A percentile compares a stretch with the other conserved stretches of the same genome.
phyloP scores from a whole-genome alignment of 2,888 invertebrate genomes.

The Sesamia inferens region DNA sequence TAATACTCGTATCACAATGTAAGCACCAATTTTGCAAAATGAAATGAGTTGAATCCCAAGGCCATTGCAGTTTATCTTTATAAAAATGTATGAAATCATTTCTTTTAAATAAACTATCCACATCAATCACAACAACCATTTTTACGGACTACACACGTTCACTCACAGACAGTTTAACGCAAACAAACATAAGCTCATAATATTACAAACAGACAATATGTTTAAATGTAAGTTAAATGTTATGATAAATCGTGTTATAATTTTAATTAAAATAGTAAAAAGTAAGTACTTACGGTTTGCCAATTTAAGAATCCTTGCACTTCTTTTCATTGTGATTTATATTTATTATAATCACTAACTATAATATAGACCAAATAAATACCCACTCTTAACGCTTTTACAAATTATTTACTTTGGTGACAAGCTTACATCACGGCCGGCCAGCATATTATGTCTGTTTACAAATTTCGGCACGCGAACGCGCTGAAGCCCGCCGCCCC shows the following conservation, averaged over 20 bases:
- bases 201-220: conserved; percentile 29
- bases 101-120: conserved; percentile 44
- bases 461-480: too few species aligned
- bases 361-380: conserved; percentile 26
- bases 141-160: conserved; percentile 43
- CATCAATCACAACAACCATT: conserved; percentile 48
- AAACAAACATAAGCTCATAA: conserved; percentile 41
- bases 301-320: conserved; percentile 51
- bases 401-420: too few species aligned
- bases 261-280: conserved; percentile 40
- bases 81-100: conserved; percentile 46
- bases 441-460: too few species aligned
- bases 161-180: conserved; percentile 44
- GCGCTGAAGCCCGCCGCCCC: too few species aligned
- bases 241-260: conserved; percentile 39
- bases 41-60: conserved; percentile 52
- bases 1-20: conserved; percentile 47
- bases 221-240: conserved; percentile 32
- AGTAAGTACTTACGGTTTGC: conserved; percentile 44
- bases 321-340: conserved; percentile 49
- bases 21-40: conserved; percentile 50
- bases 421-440: too few species aligned
- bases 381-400: conserved; percentile 19
- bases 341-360: conserved; percentile 22
- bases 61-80: conserved; percentile 42